phyloP scores from a whole-genome alignment of 2,888 invertebrate species.

The Aphrophora alni region DNA sequence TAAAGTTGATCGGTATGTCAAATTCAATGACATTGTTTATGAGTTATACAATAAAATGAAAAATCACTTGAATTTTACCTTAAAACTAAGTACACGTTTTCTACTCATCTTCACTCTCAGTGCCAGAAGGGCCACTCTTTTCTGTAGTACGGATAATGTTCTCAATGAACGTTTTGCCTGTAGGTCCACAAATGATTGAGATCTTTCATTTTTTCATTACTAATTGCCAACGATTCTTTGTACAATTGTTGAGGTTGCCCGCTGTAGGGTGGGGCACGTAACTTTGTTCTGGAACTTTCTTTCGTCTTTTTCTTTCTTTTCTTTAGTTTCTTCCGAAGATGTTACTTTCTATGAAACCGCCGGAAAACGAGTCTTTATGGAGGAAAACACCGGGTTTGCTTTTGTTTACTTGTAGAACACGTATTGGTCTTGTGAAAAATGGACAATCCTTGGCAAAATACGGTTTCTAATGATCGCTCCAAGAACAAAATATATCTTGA shows the following conservation, averaged over 20 bases:
- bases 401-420: conserved; percentile 25
- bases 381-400: conserved; percentile 19
- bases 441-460: conserved; percentile 26
- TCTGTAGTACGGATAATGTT: conserved; percentile 1
- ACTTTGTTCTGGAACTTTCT: not conserved
- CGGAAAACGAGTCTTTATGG: conserved; percentile 34
- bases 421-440: conserved; percentile 22
- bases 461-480: conserved; percentile 33
- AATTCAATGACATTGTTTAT: no score
- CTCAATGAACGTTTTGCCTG: conserved; percentile 20
- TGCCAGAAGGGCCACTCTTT: conserved; percentile 12
- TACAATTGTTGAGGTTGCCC: conserved; percentile 23
- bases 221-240: not conserved
- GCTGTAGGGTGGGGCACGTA: conserved; percentile 16
- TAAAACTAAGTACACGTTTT: not conserved
- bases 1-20: no score
- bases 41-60: not conserved
- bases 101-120: conserved; percentile 14
- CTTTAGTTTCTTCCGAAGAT: no score
- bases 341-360: conserved; percentile 27
- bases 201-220: conserved; percentile 10
- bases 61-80: not conserved
- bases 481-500: conserved; percentile 28
- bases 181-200: conserved; percentile 27
- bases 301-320: conserved; percentile 17